phyloP scores from a whole-genome alignment of 2,797 vertebrate genomes.

The Microhierax caerulescens region DNA sequence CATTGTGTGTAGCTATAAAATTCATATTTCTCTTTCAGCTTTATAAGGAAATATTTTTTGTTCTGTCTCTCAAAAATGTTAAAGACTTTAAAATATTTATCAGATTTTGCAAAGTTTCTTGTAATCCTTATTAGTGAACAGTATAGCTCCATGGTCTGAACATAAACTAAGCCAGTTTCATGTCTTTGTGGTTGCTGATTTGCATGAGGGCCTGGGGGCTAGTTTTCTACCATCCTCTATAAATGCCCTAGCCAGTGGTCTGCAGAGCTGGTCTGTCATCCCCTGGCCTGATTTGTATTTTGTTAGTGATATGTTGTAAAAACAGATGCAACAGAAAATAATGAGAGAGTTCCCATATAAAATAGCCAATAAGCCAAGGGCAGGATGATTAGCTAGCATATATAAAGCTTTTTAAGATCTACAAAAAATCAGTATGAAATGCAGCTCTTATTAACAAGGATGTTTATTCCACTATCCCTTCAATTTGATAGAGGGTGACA shows the following conservation, averaged over 20 bases:
- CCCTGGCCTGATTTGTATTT: background rate
- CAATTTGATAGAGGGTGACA: constrained; percentile 84
- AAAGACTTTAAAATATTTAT: background rate
- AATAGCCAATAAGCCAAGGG: background rate
- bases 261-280: background rate
- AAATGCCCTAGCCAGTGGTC: background rate
- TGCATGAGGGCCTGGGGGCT: background rate
- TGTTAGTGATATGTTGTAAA: background rate
- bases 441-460: background rate
- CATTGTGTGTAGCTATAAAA: background rate
- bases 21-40: background rate
- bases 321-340: background rate
- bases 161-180: background rate
- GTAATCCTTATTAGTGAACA: background rate
- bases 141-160: background rate
- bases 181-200: background rate
- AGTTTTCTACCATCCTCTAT: background rate
- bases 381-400: background rate
- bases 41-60: background rate
- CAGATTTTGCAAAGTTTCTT: background rate
- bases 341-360: background rate
- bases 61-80: background rate
- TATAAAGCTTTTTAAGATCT: background rate
- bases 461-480: background rate
- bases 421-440: background rate